A percentile compares a stretch with the other conserved stretches of the same genome.
These are phyloP conservation scores for Lutraria lutraria DNA, from an alignment of 2,888 invertebrate genomes.

Conservation along the genomic window DNA sequence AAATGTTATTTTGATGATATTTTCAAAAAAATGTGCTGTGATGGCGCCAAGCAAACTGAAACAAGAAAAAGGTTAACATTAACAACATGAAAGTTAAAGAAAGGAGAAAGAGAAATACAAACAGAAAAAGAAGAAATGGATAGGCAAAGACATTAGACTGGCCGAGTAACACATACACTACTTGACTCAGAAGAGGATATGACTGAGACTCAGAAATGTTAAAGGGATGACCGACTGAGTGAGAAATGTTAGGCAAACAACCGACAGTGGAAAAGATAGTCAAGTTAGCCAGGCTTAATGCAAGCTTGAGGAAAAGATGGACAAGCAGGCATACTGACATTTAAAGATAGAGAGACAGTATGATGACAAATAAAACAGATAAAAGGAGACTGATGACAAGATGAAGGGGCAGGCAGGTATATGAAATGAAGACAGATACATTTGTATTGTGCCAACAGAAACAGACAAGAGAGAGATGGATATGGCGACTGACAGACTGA, in stretches of 20 bases:
- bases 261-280: too few species aligned
- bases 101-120: background rate
- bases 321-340: too few species aligned
- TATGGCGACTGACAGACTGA: too few species aligned
- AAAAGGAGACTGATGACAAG: too few species aligned
- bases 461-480: too few species aligned
- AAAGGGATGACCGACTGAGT: background rate
- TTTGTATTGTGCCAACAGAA: too few species aligned
- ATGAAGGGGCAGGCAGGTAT: too few species aligned
- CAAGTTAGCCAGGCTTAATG: too few species aligned
- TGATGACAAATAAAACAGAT: too few species aligned
- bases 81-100: background rate
- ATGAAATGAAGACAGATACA: too few species aligned
- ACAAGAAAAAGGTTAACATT: background rate
- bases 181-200: background rate
- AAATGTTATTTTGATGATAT: background rate
- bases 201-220: background rate
- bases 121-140: background rate
- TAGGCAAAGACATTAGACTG: background rate
- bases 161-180: background rate
- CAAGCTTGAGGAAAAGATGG: too few species aligned
- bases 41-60: constrained; percentile 11
- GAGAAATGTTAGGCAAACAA: background rate
- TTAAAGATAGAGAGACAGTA: too few species aligned
- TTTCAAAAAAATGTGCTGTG: constrained; percentile 2